phyloP scores from a whole-genome alignment of 2,888 invertebrate species.

The Apeira syringaria region DNA sequence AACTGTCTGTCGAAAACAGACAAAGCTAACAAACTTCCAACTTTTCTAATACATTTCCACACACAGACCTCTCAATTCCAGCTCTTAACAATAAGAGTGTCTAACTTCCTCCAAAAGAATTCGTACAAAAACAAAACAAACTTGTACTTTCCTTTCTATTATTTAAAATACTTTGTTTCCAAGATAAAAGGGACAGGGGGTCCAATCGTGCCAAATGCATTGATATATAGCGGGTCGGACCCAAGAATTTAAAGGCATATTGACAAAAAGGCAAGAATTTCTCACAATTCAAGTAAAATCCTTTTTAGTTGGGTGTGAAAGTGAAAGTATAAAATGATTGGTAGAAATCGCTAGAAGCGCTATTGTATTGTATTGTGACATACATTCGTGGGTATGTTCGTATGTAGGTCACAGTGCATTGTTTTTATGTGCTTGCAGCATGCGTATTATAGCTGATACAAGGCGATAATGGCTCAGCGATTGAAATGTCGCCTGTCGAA shows the following conservation, averaged over 20 bases:
- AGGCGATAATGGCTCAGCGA: no score
- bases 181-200: constrained; percentile 31
- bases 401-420: no score
- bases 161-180: constrained; percentile 33
- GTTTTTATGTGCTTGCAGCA: no score
- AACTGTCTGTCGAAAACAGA: background rate
- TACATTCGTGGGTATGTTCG: no score
- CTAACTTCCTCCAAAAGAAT: constrained; percentile 10
- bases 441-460: no score
- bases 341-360: no score
- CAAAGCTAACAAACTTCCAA: background rate
- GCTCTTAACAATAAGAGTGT: constrained; percentile 5
- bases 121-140: constrained; percentile 18
- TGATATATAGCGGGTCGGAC: constrained; percentile 41
- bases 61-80: constrained; percentile 5
- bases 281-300: constrained; percentile 24
- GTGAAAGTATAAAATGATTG: no score
- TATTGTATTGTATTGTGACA: no score
- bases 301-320: no score
- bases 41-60: background rate
- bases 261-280: constrained; percentile 29
- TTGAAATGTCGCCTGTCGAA: no score
- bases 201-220: constrained; percentile 36
- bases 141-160: constrained; percentile 30
- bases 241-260: constrained; percentile 25